Percentiles rank a stretch among this genome's conserved stretches.
phyloP scores from a whole-genome alignment of 2,113 vertebrate genomes.

The Zosterops pallidus region DNA sequence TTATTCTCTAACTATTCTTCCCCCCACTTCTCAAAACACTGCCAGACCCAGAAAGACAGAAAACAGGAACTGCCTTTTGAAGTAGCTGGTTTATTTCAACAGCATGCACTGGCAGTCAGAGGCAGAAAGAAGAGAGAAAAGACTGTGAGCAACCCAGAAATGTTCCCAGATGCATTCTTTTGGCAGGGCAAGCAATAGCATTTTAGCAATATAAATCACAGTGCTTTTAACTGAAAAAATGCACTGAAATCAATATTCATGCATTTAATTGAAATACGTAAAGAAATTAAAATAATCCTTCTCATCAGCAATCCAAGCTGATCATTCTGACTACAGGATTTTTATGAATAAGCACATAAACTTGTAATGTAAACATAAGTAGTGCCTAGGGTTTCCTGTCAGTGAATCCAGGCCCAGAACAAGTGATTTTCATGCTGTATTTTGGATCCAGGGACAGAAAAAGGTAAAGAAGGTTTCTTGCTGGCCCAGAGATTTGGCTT shows the following conservation, averaged over 20 bases:
- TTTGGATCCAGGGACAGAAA: not conserved
- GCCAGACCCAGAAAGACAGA: constrained; percentile 16
- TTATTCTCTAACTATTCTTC: not conserved
- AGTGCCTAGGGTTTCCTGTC: constrained; percentile 52
- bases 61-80: constrained; percentile 37
- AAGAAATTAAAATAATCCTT: constrained; percentile 64
- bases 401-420: constrained; percentile 37
- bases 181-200: constrained; percentile 54
- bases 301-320: constrained; percentile 41
- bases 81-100: constrained; percentile 52
- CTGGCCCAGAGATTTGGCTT: constrained; percentile 1
- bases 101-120: constrained; percentile 38
- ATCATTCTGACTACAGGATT: constrained; percentile 52
- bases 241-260: constrained; percentile 40
- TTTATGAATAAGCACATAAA: constrained; percentile 60
- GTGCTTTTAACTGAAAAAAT: constrained; percentile 56
- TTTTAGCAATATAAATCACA: constrained; percentile 59
- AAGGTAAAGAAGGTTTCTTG: constrained; percentile 29
- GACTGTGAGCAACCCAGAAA: constrained; percentile 53
- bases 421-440: constrained; percentile 24
- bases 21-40: not conserved
- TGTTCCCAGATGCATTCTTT: constrained; percentile 61
- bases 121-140: constrained; percentile 25
- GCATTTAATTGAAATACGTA: constrained; percentile 59
- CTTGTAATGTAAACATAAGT: constrained; percentile 42